Base-by-base conservation (phyloP, 1,140 invertebrate species). In the Littorina saxatilis region DNA sequence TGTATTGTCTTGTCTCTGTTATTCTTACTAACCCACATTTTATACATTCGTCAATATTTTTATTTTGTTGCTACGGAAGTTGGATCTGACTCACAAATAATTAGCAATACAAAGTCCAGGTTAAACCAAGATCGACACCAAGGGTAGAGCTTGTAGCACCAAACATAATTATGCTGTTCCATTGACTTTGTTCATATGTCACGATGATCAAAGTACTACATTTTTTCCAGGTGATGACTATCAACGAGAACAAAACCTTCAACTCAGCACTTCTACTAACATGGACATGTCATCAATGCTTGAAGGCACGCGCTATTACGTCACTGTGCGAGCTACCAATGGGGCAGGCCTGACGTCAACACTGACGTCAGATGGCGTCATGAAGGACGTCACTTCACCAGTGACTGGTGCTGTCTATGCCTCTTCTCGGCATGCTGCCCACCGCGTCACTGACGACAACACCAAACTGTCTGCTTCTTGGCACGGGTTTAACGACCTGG, bases 401-500 rank as follows among this genome's bases (percentile, higher is more conserved):
- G n/a, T 74, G 13, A 17, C 74, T 20, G 86, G 84, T 13, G 72
- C 83, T 39, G 84, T 86, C 9, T 87, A 72, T 63, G 83, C 84
- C 29, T 83, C 84, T 20, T 70, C 78, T 58, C 40, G 77, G 15
- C 74, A 84, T 39, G 29, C 35, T 23, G 72, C 79, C 50, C 27
- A 17, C 23, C 63, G 27, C 32, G 66, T 35, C 35, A 76, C 81
- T 23, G 68, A 74, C n/a, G 79, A 70, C 32, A 52, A 13, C 9
- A 40, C 75, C 35, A n/a, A 37, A 23, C 13, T 87, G 29, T 39
- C 66, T 23, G 82, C 82, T 52, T 87, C 86, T 3, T 87, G 84
- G 83, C 74, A 82, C 55, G 86, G 86, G 7, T 87, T 87, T 66
- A 39, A 82, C 20, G 86, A 87, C 63, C 29, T 15, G 4, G 77